Base-by-base conservation (phyloP, 64 coral and sea anemone genomes). In the Exaiptasia diaphana region DNA sequence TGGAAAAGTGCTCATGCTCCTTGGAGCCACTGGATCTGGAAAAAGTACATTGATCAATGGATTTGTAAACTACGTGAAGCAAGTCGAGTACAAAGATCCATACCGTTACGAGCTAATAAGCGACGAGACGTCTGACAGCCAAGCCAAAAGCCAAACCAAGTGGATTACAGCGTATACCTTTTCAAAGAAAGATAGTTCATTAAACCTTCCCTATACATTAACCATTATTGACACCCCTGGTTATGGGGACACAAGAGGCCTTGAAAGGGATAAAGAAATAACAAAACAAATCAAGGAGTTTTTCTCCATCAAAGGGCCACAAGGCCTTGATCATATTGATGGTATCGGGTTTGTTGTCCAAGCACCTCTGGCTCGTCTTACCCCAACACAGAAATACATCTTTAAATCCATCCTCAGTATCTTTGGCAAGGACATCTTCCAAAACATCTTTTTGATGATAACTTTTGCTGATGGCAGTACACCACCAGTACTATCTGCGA, bases 381-480 rank as follows among this genome's bases (percentile, higher is more conserved):
- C 65, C 13, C 33, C 32, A 43, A 57, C 80, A 7, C 80, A 83
- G 43, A 0, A 65, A 22, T 83, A 83, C 80, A 83, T 83, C 0
- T 83, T 83, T 57, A 31, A 68, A 36, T 83, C 80, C 65, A 49
- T 83, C 15, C 80, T 71, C 20, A 70, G 44, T 0, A 83, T 83
- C 25, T 83, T 83, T 56, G 80, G 80, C 24, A 71, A 83, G 10
- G 64, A 83, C n/a, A 25, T 83, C 12, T 38, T 48, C 37, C 21
- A 71, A 27, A 83, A 30, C 80, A 71, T 83, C 28, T 83, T 83
- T 5, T 54, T 71, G 80, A 83, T 83, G 80, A 37, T 83, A 12
- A 83, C 65, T 13, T 83, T 83, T 83, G 64, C 80, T 55, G 64
- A 83, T 29, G 64, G 80, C 35, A 65, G 71, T 13, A 40, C 15